Conservation (phyloP, 2,888 invertebrate species). For the Drosophila limbata region DNA sequence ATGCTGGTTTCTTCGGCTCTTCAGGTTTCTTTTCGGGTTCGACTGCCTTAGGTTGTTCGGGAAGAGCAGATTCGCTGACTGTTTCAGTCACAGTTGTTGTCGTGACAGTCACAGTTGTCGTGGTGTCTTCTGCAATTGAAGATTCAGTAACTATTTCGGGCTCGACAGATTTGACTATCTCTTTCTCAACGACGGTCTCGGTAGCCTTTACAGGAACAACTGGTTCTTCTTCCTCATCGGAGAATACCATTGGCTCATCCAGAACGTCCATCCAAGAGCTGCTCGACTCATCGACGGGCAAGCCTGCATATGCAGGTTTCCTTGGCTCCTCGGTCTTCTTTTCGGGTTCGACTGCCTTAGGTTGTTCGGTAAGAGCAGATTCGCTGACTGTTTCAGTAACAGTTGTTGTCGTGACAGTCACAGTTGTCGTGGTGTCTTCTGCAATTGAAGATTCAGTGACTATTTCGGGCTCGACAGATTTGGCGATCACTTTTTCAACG, state of each 20-base stretch:
- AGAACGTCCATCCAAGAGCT: slow-evolving; percentile 80
- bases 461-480: background rate
- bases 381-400: slow-evolving; percentile 23
- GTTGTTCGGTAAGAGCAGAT: slow-evolving; percentile 1
- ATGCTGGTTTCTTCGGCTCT: slow-evolving; percentile 49
- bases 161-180: background rate
- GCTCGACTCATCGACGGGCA: slow-evolving; percentile 68
- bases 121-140: slow-evolving; percentile 16
- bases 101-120: slow-evolving; percentile 27
- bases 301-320: slow-evolving; percentile 75
- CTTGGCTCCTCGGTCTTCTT: slow-evolving; percentile 48
- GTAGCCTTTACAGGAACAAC: background rate
- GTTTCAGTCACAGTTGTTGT: slow-evolving; percentile 38
- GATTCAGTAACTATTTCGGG: slow-evolving; percentile 10
- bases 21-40: slow-evolving; percentile 42
- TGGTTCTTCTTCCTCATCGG: slow-evolving; percentile 79
- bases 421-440: slow-evolving; percentile 11
- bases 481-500: slow-evolving; percentile 4
- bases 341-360: slow-evolving; percentile 10
- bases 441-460: background rate
- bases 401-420: slow-evolving; percentile 35
- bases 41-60: slow-evolving; percentile 9
- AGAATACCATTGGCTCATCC: slow-evolving; percentile 83
- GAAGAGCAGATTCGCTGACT: slow-evolving; percentile 5
- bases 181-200: slow-evolving; percentile 9